Conservation (phyloP, 2,888 invertebrate species). For the Drosophila pseudotalamancana region DNA sequence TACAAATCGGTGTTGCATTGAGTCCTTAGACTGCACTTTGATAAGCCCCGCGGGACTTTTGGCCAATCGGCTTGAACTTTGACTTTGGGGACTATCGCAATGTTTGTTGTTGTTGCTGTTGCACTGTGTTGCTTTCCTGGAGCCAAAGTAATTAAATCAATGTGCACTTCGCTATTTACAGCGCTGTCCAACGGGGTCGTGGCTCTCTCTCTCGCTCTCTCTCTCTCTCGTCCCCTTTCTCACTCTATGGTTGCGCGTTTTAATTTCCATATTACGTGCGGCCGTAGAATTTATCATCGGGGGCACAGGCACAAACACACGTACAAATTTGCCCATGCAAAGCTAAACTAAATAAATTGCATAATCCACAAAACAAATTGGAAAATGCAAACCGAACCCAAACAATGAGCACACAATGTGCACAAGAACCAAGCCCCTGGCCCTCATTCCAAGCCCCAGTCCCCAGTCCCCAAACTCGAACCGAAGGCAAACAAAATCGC, state of each 20-base stretch:
- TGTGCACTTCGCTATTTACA: constrained; percentile 39
- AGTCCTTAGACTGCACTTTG: constrained; percentile 11
- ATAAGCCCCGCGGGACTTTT: not conserved
- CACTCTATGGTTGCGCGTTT: constrained; percentile 31
- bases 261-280: constrained; percentile 81
- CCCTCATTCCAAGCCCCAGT: no score
- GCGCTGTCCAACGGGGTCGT: not conserved
- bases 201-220: no score
- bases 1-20: not conserved
- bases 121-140: constrained; percentile 15
- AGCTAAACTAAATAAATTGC: constrained; percentile 68
- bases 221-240: no score
- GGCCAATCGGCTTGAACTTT: constrained; percentile 30
- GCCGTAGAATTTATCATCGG: constrained; percentile 74
- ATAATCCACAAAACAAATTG: constrained; percentile 68
- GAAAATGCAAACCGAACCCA: constrained; percentile 60
- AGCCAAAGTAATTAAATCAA: constrained; percentile 60
- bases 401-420: constrained; percentile 56
- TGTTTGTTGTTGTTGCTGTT: constrained; percentile 14
- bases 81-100: constrained; percentile 22
- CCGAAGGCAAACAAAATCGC: constrained; percentile 28
- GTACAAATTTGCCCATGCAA: constrained; percentile 46
- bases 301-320: constrained; percentile 23
- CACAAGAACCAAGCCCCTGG: constrained; percentile 30
- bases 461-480: constrained; percentile 13